A percentile compares a stretch with the other conserved stretches of the same genome.
Evolutionary conservation across 2,797 vertebrate genomes (phyloP).

Genomic region (Danionella dracula): DNA sequence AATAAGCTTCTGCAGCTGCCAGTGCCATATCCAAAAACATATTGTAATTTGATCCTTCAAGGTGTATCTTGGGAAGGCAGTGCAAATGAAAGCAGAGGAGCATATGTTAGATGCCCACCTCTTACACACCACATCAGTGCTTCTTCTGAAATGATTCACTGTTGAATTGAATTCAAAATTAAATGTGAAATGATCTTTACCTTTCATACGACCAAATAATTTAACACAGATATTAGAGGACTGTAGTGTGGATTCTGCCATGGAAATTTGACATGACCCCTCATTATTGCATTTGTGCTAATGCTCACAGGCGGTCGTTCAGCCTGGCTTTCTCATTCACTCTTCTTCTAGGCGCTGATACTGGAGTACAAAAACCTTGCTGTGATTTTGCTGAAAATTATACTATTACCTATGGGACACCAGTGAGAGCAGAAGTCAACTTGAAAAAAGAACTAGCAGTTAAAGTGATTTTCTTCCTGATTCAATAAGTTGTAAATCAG

Average conservation of each 20-base stretch:
- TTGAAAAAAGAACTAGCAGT: conserved; percentile 22
- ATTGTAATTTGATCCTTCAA: too few relatives aligned
- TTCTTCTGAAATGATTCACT: too few relatives aligned
- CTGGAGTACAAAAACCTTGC: conserved; percentile 31
- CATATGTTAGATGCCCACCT: too few relatives aligned
- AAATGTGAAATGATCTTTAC: not conserved
- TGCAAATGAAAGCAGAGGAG: too few relatives aligned
- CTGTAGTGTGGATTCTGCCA: conserved; percentile 7
- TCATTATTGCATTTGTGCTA: conserved; percentile 38
- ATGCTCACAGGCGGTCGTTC: conserved; percentile 17
- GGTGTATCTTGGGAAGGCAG: too few relatives aligned
- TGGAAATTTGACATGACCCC: conserved; percentile 33
- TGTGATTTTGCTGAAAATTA: conserved; percentile 34
- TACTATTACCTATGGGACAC: conserved; percentile 20
- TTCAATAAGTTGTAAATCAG: conserved; percentile 51
- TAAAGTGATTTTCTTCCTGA: conserved; percentile 46
- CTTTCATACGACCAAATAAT: conserved; percentile 31
- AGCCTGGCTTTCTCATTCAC: conserved; percentile 1
- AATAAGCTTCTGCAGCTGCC: too few relatives aligned
- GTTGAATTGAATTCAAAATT: too few relatives aligned
- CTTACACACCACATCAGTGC: too few relatives aligned
- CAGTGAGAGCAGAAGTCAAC: not conserved
- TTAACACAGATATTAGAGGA: conserved; percentile 22
- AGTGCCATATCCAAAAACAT: too few relatives aligned
- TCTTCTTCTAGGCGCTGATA: conserved; percentile 24